A percentile compares a stretch with the other conserved stretches of the same genome.
Evolutionary conservation across 2,797 vertebrate species (phyloP).

Genomic region (Pseudopleuronectes americanus): DNA sequence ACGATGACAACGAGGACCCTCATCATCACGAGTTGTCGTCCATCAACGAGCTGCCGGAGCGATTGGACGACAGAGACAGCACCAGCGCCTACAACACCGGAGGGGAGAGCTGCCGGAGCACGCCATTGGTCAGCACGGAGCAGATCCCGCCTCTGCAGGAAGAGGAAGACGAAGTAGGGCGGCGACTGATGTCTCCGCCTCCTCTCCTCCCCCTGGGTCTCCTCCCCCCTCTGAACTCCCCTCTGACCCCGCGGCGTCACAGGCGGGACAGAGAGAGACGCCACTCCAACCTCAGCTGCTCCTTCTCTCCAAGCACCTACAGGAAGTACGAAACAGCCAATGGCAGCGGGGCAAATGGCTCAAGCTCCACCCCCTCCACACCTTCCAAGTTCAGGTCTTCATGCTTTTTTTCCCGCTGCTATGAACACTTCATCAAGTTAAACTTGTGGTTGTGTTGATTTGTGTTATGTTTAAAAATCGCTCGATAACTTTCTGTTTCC

Average conservation of each 20-base stretch:
- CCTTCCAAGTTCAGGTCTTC: conserved; percentile 68
- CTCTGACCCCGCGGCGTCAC: conserved; percentile 68
- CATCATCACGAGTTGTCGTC: conserved; percentile 85
- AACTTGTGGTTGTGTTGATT: not conserved
- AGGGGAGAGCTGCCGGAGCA: conserved; percentile 90
- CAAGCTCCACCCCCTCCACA: conserved; percentile 64
- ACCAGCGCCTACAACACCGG: conserved; percentile 91
- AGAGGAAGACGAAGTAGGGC: conserved; percentile 74
- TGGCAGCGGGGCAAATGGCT: conserved; percentile 36
- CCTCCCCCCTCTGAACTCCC: conserved; percentile 61
- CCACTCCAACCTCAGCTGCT: conserved; percentile 75
- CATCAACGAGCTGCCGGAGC: conserved; percentile 89
- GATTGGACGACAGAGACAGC: conserved; percentile 88
- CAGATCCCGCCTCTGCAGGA: conserved; percentile 74
- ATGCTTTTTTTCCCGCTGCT: not conserved
- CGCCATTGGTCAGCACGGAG: conserved; percentile 81
- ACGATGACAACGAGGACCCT: conserved; percentile 62
- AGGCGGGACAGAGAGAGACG: conserved; percentile 53
- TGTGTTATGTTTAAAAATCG: not conserved
- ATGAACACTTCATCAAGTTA: not conserved
- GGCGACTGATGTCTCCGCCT: conserved; percentile 68
- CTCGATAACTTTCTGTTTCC: not conserved
- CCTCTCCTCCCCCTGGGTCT: conserved; percentile 69
- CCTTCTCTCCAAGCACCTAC: conserved; percentile 61
- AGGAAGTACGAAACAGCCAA: conserved; percentile 64